These are phyloP conservation scores for Aegotheles bennettii DNA, from an alignment of 2,113 vertebrate species.

Conservation along the genomic window DNA sequence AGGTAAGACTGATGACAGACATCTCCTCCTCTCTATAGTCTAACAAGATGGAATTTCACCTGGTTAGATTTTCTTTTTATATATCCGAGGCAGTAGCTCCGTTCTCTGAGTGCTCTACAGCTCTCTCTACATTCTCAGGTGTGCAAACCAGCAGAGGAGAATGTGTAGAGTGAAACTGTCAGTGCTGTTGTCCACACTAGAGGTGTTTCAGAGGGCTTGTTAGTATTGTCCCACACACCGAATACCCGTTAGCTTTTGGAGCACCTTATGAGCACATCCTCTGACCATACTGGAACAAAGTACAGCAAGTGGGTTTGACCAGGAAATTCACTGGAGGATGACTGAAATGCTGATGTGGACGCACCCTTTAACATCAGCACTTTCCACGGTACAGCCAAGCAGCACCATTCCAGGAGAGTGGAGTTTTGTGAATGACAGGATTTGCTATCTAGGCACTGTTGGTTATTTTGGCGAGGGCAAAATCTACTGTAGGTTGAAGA, in stretches of 20 bases:
- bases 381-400: background rate
- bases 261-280: background rate
- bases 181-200: background rate
- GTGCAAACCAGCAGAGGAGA: background rate
- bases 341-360: background rate
- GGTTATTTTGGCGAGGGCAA: background rate
- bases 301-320: background rate
- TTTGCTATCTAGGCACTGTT: background rate
- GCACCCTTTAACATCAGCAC: background rate
- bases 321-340: background rate
- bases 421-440: background rate
- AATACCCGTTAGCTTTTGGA: background rate
- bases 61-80: background rate
- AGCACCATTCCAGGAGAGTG: background rate
- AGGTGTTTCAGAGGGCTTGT: background rate
- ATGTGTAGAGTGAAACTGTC: rapidly evolving
- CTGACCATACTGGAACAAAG: background rate
- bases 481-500: background rate
- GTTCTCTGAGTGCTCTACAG: background rate
- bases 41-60: slow-evolving; percentile 18
- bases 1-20: background rate
- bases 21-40: background rate
- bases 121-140: background rate
- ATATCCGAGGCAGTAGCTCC: background rate
- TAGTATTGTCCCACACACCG: background rate